These are phyloP conservation scores for Pyrochroa serraticornis DNA, from an alignment of 2,888 invertebrate genomes.

Conservation along the genomic window DNA sequence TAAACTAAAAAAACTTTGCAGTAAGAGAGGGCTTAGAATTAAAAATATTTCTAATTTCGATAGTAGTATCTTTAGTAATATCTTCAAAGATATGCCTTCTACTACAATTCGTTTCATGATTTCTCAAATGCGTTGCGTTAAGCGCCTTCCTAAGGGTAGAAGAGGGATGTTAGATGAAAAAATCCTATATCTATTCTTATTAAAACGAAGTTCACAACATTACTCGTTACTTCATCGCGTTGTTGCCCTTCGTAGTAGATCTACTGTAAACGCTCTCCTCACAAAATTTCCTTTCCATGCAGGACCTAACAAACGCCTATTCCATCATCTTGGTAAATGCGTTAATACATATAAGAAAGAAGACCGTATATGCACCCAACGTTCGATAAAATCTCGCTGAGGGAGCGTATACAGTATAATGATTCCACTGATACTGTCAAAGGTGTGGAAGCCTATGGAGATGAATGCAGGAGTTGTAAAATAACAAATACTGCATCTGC, in stretches of 20 bases:
- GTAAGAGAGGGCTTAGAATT: too few relatives aligned
- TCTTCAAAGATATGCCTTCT: neutral
- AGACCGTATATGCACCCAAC: neutral
- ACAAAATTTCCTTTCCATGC: neutral
- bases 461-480: too few relatives aligned
- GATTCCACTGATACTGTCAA: neutral
- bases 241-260: neutral
- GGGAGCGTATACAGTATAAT: neutral
- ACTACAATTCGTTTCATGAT: neutral
- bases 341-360: neutral
- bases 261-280: neutral
- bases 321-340: slow-evolving; percentile 1
- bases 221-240: neutral
- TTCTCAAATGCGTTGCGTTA: neutral
- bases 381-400: slow-evolving; percentile 5
- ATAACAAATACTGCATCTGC: neutral
- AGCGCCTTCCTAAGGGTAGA: neutral
- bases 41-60: too few relatives aligned
- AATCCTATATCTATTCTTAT: neutral
- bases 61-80: too few relatives aligned
- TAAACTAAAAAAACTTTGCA: too few relatives aligned
- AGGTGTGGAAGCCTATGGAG: slow-evolving; percentile 1
- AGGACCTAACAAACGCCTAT: too few relatives aligned
- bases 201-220: neutral
- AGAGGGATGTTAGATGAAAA: slow-evolving; percentile 6